Percentiles rank a stretch among this genome's conserved stretches.
Conservation (phyloP, 2,113 vertebrate species). For the Capra hircus region DNA sequence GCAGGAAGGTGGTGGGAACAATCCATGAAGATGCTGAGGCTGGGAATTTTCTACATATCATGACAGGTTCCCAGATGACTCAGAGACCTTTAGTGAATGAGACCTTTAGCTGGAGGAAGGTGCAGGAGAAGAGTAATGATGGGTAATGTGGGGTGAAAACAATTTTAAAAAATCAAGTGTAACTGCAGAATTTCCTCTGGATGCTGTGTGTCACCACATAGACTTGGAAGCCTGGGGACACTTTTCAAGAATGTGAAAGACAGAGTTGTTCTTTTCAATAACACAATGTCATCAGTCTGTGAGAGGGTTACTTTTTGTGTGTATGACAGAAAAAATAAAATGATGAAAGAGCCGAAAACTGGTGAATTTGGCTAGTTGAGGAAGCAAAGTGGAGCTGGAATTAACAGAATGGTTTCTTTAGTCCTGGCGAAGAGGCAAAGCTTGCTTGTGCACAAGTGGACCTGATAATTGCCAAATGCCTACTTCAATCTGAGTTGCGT, state of each 20-base stretch:
- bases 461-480: not conserved
- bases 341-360: not conserved
- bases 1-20: not conserved
- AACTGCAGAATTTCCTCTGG: not conserved
- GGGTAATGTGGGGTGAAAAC: not conserved
- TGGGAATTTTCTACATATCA: not conserved
- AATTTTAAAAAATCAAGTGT: accelerated
- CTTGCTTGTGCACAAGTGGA: not conserved
- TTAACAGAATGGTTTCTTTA: not conserved
- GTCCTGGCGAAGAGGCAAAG: not conserved
- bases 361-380: not conserved
- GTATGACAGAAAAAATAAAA: not conserved
- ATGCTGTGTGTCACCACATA: not conserved
- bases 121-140: not conserved
- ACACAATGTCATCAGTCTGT: not conserved
- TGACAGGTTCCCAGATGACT: not conserved
- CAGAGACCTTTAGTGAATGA: not conserved
- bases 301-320: not conserved
- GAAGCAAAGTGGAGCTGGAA: not conserved
- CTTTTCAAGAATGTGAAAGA: not conserved
- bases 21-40: not conserved
- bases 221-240: not conserved
- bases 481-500: not conserved
- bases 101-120: not conserved
- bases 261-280: not conserved